Evolutionary conservation across 2,888 invertebrate genomes (phyloP).

Genomic region (Drosophila incognita): DNA sequence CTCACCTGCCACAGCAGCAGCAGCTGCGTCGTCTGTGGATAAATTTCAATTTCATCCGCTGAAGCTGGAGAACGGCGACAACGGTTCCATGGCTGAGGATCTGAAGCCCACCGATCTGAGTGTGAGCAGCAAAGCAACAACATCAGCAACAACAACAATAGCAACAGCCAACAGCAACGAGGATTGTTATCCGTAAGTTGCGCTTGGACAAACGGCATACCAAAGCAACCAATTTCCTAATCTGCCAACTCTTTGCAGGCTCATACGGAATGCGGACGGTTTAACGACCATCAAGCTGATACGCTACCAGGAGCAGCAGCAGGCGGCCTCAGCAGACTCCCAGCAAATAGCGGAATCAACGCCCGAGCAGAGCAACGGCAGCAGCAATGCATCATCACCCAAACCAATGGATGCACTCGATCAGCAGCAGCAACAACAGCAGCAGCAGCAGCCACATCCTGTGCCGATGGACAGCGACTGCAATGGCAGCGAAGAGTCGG

Average conservation of each 20-base stretch:
- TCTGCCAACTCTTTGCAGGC: conserved; percentile 65
- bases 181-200: conserved; percentile 85
- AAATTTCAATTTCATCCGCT: conserved; percentile 84
- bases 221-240: conserved; percentile 29
- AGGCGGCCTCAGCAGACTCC: conserved; percentile 13
- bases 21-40: conserved; percentile 51
- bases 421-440: conserved; percentile 42
- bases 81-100: conserved; percentile 85
- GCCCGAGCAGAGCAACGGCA: conserved; percentile 29
- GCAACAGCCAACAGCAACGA: conserved; percentile 46
- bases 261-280: conserved; percentile 85
- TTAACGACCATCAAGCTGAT: conserved; percentile 85
- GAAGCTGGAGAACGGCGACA: conserved; percentile 79
- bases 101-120: conserved; percentile 90
- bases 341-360: conserved; percentile 26
- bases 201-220: not conserved
- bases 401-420: conserved; percentile 62
- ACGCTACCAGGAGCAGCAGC: conserved; percentile 78
- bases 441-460: conserved; percentile 37
- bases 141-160: not conserved
- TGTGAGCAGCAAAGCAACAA: conserved; percentile 81
- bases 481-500: conserved; percentile 43
- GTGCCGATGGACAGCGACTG: conserved; percentile 59
- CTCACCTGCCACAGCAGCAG: conserved; percentile 76
- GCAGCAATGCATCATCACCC: conserved; percentile 44